Percentiles rank a stretch among this genome's conserved stretches.
Evolutionary conservation across 2,888 invertebrate genomes (phyloP).

Genomic region (Lasioglossum malachurum): DNA sequence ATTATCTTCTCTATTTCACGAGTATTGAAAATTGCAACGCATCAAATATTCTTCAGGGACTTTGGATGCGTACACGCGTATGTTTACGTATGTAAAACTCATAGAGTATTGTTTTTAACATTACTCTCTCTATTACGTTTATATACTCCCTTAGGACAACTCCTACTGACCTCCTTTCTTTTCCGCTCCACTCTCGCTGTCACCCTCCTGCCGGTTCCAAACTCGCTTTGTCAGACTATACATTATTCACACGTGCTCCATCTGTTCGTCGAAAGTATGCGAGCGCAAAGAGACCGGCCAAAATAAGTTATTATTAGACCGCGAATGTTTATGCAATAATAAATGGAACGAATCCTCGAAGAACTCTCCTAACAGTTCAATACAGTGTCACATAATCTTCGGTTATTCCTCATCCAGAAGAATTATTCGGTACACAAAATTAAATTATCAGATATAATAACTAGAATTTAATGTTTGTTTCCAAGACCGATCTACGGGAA

Average conservation of each 20-base stretch:
- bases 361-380: neutral
- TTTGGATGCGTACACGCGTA: neutral
- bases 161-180: conserved; percentile 7
- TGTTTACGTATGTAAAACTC: neutral
- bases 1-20: neutral
- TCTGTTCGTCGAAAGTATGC: neutral
- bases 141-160: neutral
- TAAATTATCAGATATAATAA: neutral
- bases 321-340: conserved; percentile 4
- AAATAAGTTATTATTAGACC: neutral
- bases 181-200: neutral
- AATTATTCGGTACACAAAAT: neutral
- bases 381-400: neutral
- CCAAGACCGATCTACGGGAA: neutral
- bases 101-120: neutral
- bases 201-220: conserved; percentile 7
- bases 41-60: neutral
- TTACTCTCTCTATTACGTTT: neutral
- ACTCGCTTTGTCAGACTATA: conserved; percentile 14
- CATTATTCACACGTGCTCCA: conserved; percentile 15
- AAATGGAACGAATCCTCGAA: neutral
- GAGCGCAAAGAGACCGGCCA: neutral
- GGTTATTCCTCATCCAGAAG: neutral
- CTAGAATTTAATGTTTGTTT: neutral
- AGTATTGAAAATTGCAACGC: neutral